Conservation (phyloP, 1,140 invertebrate genomes). For the Helicoverpa armigera region DNA sequence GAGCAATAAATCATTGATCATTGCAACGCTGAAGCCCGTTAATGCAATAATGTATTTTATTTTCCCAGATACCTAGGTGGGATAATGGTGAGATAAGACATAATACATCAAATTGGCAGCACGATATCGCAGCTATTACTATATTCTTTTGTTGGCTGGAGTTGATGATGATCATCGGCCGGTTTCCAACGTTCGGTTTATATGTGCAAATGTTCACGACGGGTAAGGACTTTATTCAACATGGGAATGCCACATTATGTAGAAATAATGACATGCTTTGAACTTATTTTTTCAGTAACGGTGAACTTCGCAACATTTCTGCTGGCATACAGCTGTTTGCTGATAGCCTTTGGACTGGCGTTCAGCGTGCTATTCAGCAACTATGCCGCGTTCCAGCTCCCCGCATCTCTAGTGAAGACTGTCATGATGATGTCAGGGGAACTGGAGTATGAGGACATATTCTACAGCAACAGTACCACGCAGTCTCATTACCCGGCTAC, state of each 20-base stretch:
- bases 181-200: conserved; percentile 94
- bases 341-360: conserved; percentile 92
- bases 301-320: conserved; percentile 95
- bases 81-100: conserved; percentile 70
- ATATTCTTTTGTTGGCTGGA: conserved; percentile 93
- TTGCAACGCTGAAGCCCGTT: neutral
- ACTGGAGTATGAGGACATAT: conserved; percentile 94
- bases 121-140: conserved; percentile 92
- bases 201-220: conserved; percentile 95
- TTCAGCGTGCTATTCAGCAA: conserved; percentile 93
- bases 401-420: conserved; percentile 90
- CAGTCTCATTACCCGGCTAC: conserved; percentile 89
- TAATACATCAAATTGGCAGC: conserved; percentile 89
- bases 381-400: conserved; percentile 90
- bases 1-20: neutral
- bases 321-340: conserved; percentile 92
- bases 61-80: conserved; percentile 77
- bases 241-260: neutral
- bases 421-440: conserved; percentile 97
- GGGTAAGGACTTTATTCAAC: conserved; percentile 69
- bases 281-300: conserved; percentile 86
- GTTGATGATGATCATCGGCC: conserved; percentile 93
- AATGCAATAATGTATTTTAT: conserved; percentile 33
- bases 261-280: no score
- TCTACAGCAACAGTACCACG: conserved; percentile 88